Evolutionary conservation across 2,797 vertebrate species (phyloP), one percentile per base, ranked within the genome.

Genomic region (Acanthornis magna): DNA sequence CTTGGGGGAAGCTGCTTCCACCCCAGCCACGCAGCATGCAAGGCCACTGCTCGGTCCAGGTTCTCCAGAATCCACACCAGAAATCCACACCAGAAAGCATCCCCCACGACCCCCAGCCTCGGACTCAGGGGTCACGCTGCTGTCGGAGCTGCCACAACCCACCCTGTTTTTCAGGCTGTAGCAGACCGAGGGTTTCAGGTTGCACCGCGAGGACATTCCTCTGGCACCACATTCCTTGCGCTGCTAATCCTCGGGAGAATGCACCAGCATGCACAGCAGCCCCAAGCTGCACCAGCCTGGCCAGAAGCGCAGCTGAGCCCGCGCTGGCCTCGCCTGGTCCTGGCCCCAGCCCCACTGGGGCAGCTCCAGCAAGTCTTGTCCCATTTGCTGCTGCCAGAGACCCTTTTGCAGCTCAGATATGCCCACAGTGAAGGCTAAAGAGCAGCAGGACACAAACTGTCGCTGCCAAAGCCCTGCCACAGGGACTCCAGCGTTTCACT

Each of bases 101-200:
- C 20, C n/a, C 25, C 20, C 1, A 0, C 1, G 20, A 32, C 16
- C 25, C n/a, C 11, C 1, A 4, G 7, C 40, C 9, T 22, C 13
- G 2, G 10, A 60, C 23, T 0, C 1, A 30, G 34, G 34, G 55
- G 42, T 48, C 65, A 7, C 0, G 1, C 48, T 0, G 1, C 60
- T n/a, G 23, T 16, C 7, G 2, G n/a, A 74, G 32, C 26, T 66
- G 60, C 43, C n/a, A 12, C 0, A 1, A 71, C 13, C 40, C 51
- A 27, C 71, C 57, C 76, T n/a, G 48, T 38, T 87, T 92, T 91
- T 86, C 84, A 85, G 72, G 71, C 53, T 54, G 55, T 17, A 42
- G 62, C 65, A 65, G 34, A 48, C 23, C 0, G 0, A 1, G 6
- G 81, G 65, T 95, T 91, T 95, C 83, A 45, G 55, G 47, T 71